These are phyloP conservation scores for Phyllostomus discolor DNA, from an alignment of 2,113 vertebrate genomes.

Conservation along the genomic window DNA sequence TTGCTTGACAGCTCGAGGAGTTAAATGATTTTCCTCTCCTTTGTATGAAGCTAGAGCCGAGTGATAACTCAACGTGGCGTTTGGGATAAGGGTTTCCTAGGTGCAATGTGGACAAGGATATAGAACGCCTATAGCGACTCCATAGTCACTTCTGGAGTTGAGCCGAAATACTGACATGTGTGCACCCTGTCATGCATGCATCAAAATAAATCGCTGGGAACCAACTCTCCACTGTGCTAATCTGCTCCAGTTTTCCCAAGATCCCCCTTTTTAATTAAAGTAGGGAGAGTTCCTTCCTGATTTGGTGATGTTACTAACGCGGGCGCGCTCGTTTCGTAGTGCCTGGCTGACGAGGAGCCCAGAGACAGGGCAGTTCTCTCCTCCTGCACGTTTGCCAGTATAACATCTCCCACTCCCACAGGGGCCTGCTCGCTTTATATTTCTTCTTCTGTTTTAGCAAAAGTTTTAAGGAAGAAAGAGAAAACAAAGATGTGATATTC, in stretches of 20 bases:
- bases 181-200: neutral
- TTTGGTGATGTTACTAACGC: slow-evolving; percentile 26
- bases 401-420: neutral
- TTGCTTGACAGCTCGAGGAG: slow-evolving; percentile 44
- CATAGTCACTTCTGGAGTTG: neutral
- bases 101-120: neutral
- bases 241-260: slow-evolving; percentile 64
- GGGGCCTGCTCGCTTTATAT: neutral
- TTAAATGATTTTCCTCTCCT: slow-evolving; percentile 31
- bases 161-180: neutral
- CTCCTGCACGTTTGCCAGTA: neutral
- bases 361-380: neutral
- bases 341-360: neutral
- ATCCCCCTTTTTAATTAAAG: slow-evolving; percentile 52
- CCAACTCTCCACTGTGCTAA: slow-evolving; percentile 46
- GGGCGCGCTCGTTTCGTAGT: neutral
- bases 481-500: neutral
- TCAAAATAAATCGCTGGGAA: slow-evolving; percentile 59
- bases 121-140: neutral
- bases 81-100: neutral
- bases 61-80: slow-evolving; percentile 9
- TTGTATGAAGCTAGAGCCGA: neutral
- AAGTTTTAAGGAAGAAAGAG: neutral
- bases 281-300: slow-evolving; percentile 55
- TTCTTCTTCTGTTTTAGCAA: neutral